These are phyloP conservation scores for Tychaedon coryphoeus DNA, from an alignment of 2,113 vertebrate genomes.

Conservation along the genomic window DNA sequence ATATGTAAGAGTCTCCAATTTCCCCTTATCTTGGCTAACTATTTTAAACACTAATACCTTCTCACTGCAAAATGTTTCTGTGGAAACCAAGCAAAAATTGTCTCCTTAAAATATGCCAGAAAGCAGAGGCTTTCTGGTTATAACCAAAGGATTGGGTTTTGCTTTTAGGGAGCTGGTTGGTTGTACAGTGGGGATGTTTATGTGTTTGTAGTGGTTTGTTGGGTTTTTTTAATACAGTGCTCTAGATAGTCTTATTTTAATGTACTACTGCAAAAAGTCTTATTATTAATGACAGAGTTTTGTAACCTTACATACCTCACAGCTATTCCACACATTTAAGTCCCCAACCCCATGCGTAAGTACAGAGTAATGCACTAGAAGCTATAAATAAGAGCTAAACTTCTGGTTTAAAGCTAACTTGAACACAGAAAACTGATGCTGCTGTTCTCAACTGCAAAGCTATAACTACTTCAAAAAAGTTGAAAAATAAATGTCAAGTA, in stretches of 20 bases:
- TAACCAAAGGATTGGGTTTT: background rate
- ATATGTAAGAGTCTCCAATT: background rate
- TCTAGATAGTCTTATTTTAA: background rate
- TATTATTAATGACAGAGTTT: background rate
- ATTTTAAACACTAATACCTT: background rate
- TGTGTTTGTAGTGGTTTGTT: background rate
- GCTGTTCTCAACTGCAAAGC: background rate
- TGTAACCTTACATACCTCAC: background rate
- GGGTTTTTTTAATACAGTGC: background rate
- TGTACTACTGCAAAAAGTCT: background rate
- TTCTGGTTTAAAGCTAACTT: background rate
- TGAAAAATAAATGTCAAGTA: slow-evolving; percentile 37
- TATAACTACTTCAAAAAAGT: background rate
- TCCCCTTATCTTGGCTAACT: background rate
- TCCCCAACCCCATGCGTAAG: background rate
- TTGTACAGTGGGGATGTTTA: background rate
- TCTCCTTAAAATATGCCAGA: background rate
- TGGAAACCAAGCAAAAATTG: background rate
- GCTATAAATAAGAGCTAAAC: background rate
- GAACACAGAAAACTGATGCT: background rate
- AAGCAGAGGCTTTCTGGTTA: background rate
- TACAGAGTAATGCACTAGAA: background rate
- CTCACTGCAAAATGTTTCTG: background rate
- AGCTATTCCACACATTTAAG: background rate
- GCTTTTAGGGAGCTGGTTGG: background rate